Evolutionary conservation across 2,888 invertebrate species (phyloP).

Genomic region (Phengaris alcon): DNA sequence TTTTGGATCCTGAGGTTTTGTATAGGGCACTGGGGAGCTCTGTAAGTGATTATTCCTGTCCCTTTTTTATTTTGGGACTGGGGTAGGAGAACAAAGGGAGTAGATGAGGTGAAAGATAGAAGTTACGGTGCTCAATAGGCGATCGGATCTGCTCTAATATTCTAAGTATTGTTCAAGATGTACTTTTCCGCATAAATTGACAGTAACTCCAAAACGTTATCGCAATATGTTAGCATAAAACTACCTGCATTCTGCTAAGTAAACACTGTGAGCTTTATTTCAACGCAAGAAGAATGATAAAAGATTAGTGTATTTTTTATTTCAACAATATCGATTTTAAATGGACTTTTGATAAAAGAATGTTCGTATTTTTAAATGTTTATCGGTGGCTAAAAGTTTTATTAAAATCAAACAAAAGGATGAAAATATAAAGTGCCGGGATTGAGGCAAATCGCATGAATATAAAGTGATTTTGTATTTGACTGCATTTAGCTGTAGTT

Average conservation of each 20-base stretch:
- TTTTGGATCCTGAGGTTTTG: constrained; percentile 15
- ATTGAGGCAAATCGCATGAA: constrained; percentile 20
- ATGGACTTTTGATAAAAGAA: neutral
- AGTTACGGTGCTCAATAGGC: neutral
- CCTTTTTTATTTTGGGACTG: constrained; percentile 18
- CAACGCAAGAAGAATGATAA: neutral
- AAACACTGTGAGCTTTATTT: neutral
- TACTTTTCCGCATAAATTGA: neutral
- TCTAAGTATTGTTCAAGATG: neutral
- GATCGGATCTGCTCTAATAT: neutral
- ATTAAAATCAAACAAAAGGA: constrained; percentile 8
- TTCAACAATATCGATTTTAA: neutral
- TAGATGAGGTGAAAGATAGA: constrained; percentile 5
- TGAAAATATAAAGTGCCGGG: constrained; percentile 13
- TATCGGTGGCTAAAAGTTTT: constrained; percentile 2
- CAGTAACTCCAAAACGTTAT: neutral
- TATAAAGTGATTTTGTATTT: constrained; percentile 26
- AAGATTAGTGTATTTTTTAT: neutral
- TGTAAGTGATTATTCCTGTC: constrained; percentile 18
- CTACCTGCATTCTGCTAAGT: neutral
- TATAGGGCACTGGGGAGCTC: constrained; percentile 10
- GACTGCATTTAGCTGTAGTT: constrained; percentile 26
- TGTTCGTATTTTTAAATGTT: neutral
- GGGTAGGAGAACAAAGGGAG: constrained; percentile 1
- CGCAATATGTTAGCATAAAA: neutral